A percentile compares a stretch with the other conserved stretches of the same genome.
Conservation (phyloP, 2,113 vertebrate genomes). For the Pseudorhombus dupliciocellatus region DNA sequence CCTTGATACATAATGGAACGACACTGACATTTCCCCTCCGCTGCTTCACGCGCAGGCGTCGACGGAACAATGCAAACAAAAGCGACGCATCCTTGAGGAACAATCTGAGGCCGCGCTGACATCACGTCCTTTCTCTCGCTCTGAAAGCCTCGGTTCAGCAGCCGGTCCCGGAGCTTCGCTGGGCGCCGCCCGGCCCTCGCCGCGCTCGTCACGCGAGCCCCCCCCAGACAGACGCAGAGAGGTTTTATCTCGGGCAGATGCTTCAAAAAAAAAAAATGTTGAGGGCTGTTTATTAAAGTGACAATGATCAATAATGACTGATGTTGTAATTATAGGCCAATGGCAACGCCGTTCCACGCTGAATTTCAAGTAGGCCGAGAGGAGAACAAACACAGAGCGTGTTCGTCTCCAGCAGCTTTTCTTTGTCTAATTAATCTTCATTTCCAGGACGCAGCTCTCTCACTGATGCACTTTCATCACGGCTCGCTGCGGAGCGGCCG, state of each 20-base stretch:
- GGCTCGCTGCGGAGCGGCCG: constrained; percentile 42
- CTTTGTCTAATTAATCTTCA: constrained; percentile 71
- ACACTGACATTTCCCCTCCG: constrained; percentile 62
- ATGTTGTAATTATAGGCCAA: constrained; percentile 77
- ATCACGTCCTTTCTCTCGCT: neutral
- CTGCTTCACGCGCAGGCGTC: constrained; percentile 43
- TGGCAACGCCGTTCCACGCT: constrained; percentile 53
- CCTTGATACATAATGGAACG: constrained; percentile 68
- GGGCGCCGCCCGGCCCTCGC: neutral
- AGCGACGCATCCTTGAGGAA: constrained; percentile 55
- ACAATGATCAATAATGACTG: constrained; percentile 81
- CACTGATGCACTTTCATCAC: constrained; percentile 69
- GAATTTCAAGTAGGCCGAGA: constrained; percentile 63
- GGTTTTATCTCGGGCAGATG: constrained; percentile 2
- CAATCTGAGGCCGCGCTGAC: constrained; percentile 44
- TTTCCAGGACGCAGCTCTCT: constrained; percentile 55
- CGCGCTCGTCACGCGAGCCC: neutral
- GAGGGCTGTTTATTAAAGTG: constrained; percentile 78
- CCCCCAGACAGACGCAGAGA: too few species aligned
- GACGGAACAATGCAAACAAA: constrained; percentile 64
- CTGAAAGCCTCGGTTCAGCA: constrained; percentile 40
- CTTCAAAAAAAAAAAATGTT: constrained; percentile 55
- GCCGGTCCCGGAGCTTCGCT: constrained; percentile 25
- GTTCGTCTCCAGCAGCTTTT: constrained; percentile 51
- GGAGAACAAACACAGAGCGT: constrained; percentile 21